Percentiles rank a stretch among this genome's conserved stretches.
Conservation (phyloP, 2,113 vertebrate species). For the Calidris pugnax region DNA sequence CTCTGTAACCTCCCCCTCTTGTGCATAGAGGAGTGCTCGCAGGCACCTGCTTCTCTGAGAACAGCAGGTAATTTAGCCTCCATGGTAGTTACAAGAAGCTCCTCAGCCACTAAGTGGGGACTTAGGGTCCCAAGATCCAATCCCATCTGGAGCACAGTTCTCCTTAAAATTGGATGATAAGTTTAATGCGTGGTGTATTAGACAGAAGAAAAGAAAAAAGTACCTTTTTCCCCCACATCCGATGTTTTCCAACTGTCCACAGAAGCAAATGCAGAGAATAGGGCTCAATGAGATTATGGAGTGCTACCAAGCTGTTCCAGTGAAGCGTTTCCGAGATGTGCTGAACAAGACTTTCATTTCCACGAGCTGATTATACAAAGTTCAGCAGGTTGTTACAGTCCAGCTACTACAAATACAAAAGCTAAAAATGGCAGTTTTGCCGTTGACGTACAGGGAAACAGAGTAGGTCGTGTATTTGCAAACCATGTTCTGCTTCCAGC, state of each 20-base stretch:
- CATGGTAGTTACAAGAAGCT: not conserved
- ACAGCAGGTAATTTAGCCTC: not conserved
- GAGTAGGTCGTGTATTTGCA: not conserved
- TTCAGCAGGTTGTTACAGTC: not conserved
- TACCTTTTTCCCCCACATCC: not conserved
- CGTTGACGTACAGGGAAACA: not conserved
- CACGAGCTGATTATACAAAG: not conserved
- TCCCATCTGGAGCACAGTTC: not conserved
- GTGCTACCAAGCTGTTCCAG: not conserved
- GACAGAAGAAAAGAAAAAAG: not conserved
- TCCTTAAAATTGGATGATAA: constrained; percentile 14
- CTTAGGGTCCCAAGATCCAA: not conserved
- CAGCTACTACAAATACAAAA: not conserved
- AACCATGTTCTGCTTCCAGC: not conserved
- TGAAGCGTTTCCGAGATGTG: constrained; percentile 15
- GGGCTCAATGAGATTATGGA: constrained; percentile 10
- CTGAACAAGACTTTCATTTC: not conserved
- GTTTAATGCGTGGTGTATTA: not conserved
- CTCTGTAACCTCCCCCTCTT: constrained; percentile 23
- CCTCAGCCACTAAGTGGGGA: not conserved
- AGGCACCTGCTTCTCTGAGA: constrained; percentile 14
- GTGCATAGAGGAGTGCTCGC: not conserved
- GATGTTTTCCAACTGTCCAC: not conserved
- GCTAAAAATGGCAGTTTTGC: not conserved
- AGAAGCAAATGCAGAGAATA: not conserved